Evolutionary conservation across 2,888 invertebrate genomes (phyloP).

Genomic region (Arenicola marina): DNA sequence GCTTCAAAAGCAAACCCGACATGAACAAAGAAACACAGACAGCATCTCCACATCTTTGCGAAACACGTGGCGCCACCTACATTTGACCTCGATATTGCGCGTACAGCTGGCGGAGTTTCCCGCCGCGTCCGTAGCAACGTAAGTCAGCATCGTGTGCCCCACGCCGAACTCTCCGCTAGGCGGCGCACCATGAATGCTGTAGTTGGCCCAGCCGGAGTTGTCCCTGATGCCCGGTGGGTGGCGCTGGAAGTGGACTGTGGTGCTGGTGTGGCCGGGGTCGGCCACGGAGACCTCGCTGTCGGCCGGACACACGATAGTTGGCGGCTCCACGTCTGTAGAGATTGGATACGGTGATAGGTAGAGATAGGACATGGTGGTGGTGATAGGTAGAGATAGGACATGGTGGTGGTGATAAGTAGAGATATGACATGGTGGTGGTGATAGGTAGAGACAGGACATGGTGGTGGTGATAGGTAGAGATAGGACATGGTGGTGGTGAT

Average conservation of each 20-base stretch:
- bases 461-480: no score
- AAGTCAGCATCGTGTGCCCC: slow-evolving; percentile 35
- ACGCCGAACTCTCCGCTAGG: slow-evolving; percentile 15
- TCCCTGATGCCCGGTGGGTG: slow-evolving; percentile 19
- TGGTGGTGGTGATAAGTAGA: no score
- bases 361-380: no score
- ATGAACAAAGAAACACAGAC: no score
- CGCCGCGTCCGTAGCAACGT: slow-evolving; percentile 32
- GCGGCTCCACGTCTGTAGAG: slow-evolving; percentile 34
- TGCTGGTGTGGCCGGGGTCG: slow-evolving; percentile 25
- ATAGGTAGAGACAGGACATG: no score
- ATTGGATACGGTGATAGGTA: no score
- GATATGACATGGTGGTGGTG: no score
- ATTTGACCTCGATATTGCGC: slow-evolving; percentile 10
- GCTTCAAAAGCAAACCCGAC: no score
- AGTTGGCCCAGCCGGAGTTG: slow-evolving; percentile 32
- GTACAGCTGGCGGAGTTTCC: slow-evolving; percentile 35
- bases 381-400: no score
- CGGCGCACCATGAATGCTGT: slow-evolving; percentile 5
- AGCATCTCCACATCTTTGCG: no score
- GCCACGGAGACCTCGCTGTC: slow-evolving; percentile 24
- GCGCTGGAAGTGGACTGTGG: slow-evolving; percentile 23
- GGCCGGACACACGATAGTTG: slow-evolving; percentile 33
- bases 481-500: no score
- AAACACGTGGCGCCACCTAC: no score